Conservation (phyloP, 2,888 invertebrate species). For the Leptodirus hochenwartii region DNA sequence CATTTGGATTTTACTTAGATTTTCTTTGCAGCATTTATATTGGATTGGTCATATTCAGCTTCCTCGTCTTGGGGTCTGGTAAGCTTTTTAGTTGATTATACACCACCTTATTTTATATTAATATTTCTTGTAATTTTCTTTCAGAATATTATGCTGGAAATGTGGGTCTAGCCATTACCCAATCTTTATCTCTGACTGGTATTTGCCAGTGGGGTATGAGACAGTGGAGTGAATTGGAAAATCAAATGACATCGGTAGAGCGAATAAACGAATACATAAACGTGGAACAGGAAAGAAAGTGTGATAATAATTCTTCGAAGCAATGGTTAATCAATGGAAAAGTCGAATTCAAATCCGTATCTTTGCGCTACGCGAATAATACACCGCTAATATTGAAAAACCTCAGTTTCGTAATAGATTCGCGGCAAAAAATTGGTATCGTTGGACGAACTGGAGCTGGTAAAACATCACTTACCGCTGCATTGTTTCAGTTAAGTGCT, state of each 20-base stretch:
- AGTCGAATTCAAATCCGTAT: slow-evolving; percentile 46
- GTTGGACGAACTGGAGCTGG: slow-evolving; percentile 73
- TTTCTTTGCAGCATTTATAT: slow-evolving; percentile 43
- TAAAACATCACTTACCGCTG: slow-evolving; percentile 54
- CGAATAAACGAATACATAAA: slow-evolving; percentile 35
- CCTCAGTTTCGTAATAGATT: slow-evolving; percentile 42
- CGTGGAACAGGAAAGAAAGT: slow-evolving; percentile 24
- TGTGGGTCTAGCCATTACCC: slow-evolving; percentile 64
- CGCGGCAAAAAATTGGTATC: slow-evolving; percentile 54
- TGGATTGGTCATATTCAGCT: slow-evolving; percentile 42
- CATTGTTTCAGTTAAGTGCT: slow-evolving; percentile 62
- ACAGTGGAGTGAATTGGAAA: slow-evolving; percentile 68
- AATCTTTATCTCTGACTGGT: slow-evolving; percentile 51
- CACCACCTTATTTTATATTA: too few relatives aligned
- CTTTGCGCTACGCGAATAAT: slow-evolving; percentile 48
- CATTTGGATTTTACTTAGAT: slow-evolving; percentile 49
- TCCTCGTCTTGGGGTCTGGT: slow-evolving; percentile 1
- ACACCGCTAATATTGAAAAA: slow-evolving; percentile 55
- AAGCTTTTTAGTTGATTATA: too few relatives aligned
- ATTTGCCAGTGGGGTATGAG: slow-evolving; percentile 45
- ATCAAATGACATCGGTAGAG: slow-evolving; percentile 81
- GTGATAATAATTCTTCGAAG: too few relatives aligned
- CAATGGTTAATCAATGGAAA: slow-evolving; percentile 59
- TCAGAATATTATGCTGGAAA: slow-evolving; percentile 38
- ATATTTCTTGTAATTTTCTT: too few relatives aligned